Base-by-base conservation (phyloP, 1,140 invertebrate genomes). In the Hylyphantes graminicola region DNA sequence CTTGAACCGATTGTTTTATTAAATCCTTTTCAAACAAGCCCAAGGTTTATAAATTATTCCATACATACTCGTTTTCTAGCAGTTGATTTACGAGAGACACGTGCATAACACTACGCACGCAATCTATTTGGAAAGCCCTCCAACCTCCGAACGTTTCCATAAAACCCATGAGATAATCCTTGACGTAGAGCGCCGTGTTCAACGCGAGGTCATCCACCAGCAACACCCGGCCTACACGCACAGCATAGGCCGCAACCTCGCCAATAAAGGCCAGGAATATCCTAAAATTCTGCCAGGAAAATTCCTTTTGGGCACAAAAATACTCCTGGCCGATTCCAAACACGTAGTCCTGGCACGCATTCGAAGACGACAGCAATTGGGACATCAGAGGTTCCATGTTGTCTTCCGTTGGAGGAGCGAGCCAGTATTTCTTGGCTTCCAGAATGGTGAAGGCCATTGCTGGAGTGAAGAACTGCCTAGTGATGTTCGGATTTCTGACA, bases 181-280 rank as follows among this genome's bases (percentile, higher is more conserved):
- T 59, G 4, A 74, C 2, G 17, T 57, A 74, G 2, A 57, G 12
- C 9, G 72, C 54, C 9, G 72, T 57, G n/a, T 35, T 57, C 72
- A 57, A 12, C 6, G 57, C 54, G 15, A 74, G 55, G 3, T 57
- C 54, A 15, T 74, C 72, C 4, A 57, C 12, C 11, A 57, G 11
- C 54, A 74, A 74, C 9, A 74, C 51, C 1, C 54, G 10, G 8
- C 57, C 11, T 57, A 10, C 19, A 0, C 54, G 51, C 9, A 59
- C 13, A 19, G 54, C 11, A 19, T 13, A 7, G 5, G 48, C 13
- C 2, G 9, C 72, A 0, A 74, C 54, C 51, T 55, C 54, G 12
- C 72, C 54, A 13, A 74, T 7, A 35, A 57, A 55, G 7, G 72
- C 72, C 72, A 74, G 19, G 19, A 74, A 74, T 10, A 74, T 21